phyloP scores from a whole-genome alignment of 2,888 invertebrate species.

The Apotomis betuletana region DNA sequence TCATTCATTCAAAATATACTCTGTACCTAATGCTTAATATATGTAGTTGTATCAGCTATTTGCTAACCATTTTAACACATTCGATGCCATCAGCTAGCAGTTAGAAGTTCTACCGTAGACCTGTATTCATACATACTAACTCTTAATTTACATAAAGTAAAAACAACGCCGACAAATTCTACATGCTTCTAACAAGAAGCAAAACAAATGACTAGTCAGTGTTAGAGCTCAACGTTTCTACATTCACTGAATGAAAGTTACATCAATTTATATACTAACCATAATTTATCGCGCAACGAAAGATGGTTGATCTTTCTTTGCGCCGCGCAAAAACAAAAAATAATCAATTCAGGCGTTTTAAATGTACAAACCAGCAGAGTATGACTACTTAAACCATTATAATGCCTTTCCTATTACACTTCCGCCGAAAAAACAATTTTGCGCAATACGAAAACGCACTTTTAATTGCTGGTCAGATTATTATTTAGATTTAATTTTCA shows the following conservation, averaged over 20 bases:
- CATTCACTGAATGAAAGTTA: background rate
- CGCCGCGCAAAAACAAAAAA: background rate
- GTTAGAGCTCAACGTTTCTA: background rate
- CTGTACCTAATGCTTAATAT: background rate
- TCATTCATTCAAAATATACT: background rate
- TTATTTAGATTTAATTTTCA: background rate
- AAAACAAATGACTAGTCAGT: background rate
- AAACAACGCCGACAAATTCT: too few relatives aligned
- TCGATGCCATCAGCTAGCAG: background rate
- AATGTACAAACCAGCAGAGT: constrained; percentile 8
- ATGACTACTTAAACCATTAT: background rate
- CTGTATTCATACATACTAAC: background rate
- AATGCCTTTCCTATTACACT: constrained; percentile 22
- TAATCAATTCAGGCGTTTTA: background rate
- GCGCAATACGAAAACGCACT: constrained; percentile 23
- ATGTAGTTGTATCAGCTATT: background rate
- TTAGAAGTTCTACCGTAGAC: too few relatives aligned
- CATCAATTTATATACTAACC: background rate
- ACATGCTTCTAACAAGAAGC: too few relatives aligned
- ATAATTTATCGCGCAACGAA: background rate
- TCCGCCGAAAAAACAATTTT: constrained; percentile 20
- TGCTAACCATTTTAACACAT: constrained; percentile 17
- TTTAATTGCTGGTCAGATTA: background rate
- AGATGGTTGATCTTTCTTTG: background rate
- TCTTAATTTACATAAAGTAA: too few relatives aligned